Conservation (phyloP, 2,113 vertebrate species). For the Uropsilus gracilis region DNA sequence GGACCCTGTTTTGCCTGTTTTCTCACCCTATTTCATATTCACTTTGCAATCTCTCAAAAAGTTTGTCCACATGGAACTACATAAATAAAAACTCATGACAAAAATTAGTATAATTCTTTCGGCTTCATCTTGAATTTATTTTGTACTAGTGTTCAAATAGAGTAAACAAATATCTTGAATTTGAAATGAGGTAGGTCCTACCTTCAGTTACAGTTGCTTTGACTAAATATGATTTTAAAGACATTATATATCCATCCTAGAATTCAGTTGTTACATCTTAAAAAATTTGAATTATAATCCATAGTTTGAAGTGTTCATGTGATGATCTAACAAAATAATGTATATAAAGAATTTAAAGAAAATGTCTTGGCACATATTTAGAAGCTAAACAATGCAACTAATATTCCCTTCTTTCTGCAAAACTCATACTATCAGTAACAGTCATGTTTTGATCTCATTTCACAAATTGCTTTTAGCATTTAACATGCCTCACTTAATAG, state of each 20-base stretch:
- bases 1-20: too few species aligned
- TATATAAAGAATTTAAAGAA: neutral
- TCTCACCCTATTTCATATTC: too few species aligned
- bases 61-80: neutral
- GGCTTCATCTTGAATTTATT: neutral
- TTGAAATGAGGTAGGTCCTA: neutral
- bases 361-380: neutral
- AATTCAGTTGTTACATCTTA: neutral
- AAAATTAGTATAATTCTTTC: neutral
- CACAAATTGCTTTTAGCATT: neutral
- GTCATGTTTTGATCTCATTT: neutral
- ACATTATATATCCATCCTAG: neutral
- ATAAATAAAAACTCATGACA: neutral
- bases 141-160: neutral
- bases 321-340: neutral
- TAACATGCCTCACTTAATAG: neutral
- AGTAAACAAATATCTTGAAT: neutral
- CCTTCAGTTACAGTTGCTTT: neutral
- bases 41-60: neutral
- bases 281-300: neutral
- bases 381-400: neutral
- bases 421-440: neutral
- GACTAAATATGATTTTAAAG: neutral
- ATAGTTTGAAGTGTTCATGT: neutral
- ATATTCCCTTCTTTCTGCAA: neutral